Base-by-base conservation (phyloP, 2,113 vertebrate species). In the Psettodes erumei region DNA sequence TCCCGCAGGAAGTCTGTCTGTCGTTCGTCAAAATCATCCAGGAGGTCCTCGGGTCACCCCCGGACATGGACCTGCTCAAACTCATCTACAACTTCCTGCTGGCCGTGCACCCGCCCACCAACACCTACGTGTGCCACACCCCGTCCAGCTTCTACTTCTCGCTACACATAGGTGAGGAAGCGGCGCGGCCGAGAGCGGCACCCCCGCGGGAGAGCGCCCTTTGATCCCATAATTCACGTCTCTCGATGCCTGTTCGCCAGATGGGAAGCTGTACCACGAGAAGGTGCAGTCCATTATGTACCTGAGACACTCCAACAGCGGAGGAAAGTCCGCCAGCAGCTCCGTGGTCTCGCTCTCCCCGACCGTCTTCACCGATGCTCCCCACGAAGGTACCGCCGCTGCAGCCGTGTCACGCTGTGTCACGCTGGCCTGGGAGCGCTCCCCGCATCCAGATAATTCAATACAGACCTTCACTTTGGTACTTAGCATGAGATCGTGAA, bases 1-100 rank as follows among this genome's bases (percentile, higher is more conserved):
- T 99, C 66, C 95, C 98, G 28, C 95, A 90, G 73, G 97, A 97
- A 2, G 98, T 99, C 79, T 99, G 97, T 89, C 89, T 91, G 65
- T 99, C 98, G 2, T 99, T 98, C 89, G 96, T 99, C 91, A 98
- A 96, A 94, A 99, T 99, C 90, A 98, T 97, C 92, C 96, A 98
- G 90, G 98, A 99, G 92, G 96, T 99, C 1, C 95, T 99, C 69
- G 98, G 98, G 40, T 99, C 98, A 37, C 98, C 98, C 59, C 98
- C 98, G 21, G 98, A 99, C 81, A 87, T 98, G 91, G 96, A 97
- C 76, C 89, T 99, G 63, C 93, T 99, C 60, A 95, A 93, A 43
- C 67, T 98, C 72, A 94, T 99, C 89, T 99, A 95, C 93, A 97
- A 95, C 92, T 99, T 99, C 89, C 96, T 99, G 69, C 90, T 99